Conservation (phyloP, 2,888 invertebrate species). For the Aradus depressus region DNA sequence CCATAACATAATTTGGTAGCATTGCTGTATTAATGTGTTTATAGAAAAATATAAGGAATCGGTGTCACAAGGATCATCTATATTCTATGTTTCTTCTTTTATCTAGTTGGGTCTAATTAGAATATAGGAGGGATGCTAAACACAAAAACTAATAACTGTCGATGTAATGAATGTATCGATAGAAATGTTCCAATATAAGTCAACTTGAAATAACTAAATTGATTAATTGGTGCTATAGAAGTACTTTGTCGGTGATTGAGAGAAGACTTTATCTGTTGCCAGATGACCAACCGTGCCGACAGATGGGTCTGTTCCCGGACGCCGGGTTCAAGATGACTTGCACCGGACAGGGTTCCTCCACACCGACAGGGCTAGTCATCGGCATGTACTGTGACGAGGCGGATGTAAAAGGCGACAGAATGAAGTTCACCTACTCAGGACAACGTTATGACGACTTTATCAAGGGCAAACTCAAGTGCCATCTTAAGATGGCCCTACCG, state of each 20-base stretch:
- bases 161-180: too few species aligned
- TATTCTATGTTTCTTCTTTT: too few species aligned
- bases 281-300: not conserved
- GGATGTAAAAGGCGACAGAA: slow-evolving; percentile 12
- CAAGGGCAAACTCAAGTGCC: slow-evolving; percentile 23
- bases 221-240: too few species aligned
- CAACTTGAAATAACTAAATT: too few species aligned
- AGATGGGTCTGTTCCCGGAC: slow-evolving; percentile 4
- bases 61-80: too few species aligned
- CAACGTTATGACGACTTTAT: slow-evolving; percentile 26
- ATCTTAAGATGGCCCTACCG: slow-evolving; percentile 35
- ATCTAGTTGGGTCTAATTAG: too few species aligned
- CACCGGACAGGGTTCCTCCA: slow-evolving; percentile 14
- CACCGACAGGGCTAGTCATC: slow-evolving; percentile 25
- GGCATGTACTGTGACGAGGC: slow-evolving; percentile 24
- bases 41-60: too few species aligned
- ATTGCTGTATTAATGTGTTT: too few species aligned
- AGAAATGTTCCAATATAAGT: too few species aligned
- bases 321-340: slow-evolving; percentile 4
- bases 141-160: too few species aligned
- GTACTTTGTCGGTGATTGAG: not conserved
- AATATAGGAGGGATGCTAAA: too few species aligned
- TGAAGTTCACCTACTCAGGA: slow-evolving; percentile 27
- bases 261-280: not conserved
- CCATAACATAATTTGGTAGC: too few species aligned